Percentiles rank a stretch among this genome's conserved stretches.
Evolutionary conservation across 2,888 invertebrate species (phyloP).

Genomic region (Synanthedon myopaeformis): DNA sequence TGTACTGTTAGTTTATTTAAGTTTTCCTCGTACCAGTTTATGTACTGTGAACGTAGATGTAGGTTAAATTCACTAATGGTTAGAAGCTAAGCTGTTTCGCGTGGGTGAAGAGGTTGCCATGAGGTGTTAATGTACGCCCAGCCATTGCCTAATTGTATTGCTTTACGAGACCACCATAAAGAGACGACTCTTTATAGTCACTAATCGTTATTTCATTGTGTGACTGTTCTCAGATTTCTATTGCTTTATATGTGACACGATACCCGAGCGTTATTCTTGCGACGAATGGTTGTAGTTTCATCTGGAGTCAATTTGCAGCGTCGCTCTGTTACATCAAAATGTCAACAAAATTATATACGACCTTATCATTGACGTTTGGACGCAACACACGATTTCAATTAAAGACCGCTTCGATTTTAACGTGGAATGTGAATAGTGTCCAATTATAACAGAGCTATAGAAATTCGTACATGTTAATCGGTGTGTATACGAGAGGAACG

Average conservation of each 20-base stretch:
- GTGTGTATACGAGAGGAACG: slow-evolving; percentile 16
- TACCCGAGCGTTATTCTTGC: too few species aligned
- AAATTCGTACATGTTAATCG: slow-evolving; percentile 15
- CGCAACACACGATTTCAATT: slow-evolving; percentile 69
- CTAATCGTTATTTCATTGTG: slow-evolving; percentile 52
- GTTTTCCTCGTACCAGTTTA: slow-evolving; percentile 15
- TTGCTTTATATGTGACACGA: neutral
- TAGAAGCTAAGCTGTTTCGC: slow-evolving; percentile 31
- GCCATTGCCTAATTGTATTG: slow-evolving; percentile 62
- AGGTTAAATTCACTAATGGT: slow-evolving; percentile 42
- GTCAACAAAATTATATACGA: slow-evolving; percentile 32
- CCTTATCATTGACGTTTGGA: slow-evolving; percentile 52
- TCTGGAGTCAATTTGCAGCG: slow-evolving; percentile 27
- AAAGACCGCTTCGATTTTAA: slow-evolving; percentile 56
- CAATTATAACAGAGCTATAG: slow-evolving; percentile 33
- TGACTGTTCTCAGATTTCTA: slow-evolving; percentile 6
- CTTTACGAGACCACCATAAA: slow-evolving; percentile 58
- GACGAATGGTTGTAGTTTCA: too few species aligned
- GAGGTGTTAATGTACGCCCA: slow-evolving; percentile 63
- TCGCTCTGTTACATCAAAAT: slow-evolving; percentile 18
- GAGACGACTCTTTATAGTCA: slow-evolving; percentile 43
- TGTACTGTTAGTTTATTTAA: slow-evolving; percentile 22
- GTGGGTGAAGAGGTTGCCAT: slow-evolving; percentile 49
- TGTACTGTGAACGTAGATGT: slow-evolving; percentile 26
- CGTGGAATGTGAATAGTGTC: slow-evolving; percentile 46